A percentile compares a stretch with the other conserved stretches of the same genome.
Conservation (phyloP, 2,888 invertebrate species). For the Drosophila mayaguana region DNA sequence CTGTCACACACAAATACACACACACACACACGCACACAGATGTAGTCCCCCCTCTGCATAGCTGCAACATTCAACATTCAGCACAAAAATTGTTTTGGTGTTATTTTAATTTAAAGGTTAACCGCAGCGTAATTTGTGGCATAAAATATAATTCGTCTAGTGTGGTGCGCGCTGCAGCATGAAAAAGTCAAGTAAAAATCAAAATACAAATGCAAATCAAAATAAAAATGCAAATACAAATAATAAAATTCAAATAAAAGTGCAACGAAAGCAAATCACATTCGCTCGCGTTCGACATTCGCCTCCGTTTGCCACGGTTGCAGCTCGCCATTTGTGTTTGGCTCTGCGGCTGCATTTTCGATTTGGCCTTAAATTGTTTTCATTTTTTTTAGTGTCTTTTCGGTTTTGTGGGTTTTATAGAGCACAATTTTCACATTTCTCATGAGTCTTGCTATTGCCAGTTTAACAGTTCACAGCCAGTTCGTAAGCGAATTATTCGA, state of each 20-base stretch:
- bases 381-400: constrained; percentile 11
- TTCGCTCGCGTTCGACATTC: constrained; percentile 46
- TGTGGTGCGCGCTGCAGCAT: constrained; percentile 37
- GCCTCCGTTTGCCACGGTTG: background rate
- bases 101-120: constrained; percentile 83
- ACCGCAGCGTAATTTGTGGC: constrained; percentile 83
- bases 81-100: constrained; percentile 80
- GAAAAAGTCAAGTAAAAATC: constrained; percentile 29
- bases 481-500: background rate
- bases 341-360: constrained; percentile 40
- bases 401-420: constrained; percentile 28
- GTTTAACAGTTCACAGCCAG: background rate
- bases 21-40: background rate
- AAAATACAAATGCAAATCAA: constrained; percentile 38
- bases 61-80: constrained; percentile 54
- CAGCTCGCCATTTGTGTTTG: constrained; percentile 49
- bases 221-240: constrained; percentile 40
- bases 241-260: constrained; percentile 25
- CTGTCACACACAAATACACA: constrained; percentile 56
- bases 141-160: constrained; percentile 81
- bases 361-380: constrained; percentile 53
- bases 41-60: background rate
- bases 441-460: constrained; percentile 5
- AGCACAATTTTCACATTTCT: constrained; percentile 16
- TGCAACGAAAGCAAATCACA: constrained; percentile 46